phyloP scores from a whole-genome alignment of 2,113 vertebrate species.

The Dicaeum eximium region DNA sequence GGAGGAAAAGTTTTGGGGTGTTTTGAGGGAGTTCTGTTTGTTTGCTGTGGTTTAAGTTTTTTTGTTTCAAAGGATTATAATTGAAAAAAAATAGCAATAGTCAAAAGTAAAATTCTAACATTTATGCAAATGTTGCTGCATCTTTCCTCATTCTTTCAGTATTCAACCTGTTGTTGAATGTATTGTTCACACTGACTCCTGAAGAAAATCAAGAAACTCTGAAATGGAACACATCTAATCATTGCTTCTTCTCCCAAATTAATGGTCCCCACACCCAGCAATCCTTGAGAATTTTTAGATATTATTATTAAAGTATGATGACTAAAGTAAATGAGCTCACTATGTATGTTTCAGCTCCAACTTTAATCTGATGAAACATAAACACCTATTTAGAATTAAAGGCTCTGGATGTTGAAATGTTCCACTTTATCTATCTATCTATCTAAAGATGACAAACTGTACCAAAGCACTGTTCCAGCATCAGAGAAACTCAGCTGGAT shows the following conservation, averaged over 20 bases:
- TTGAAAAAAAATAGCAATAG: neutral
- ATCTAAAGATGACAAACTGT: neutral
- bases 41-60: accelerated
- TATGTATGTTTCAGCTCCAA: neutral
- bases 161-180: neutral
- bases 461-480: neutral
- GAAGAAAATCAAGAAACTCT: neutral
- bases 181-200: neutral
- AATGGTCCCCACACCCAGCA: neutral
- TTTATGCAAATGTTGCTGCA: neutral
- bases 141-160: accelerated
- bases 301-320: neutral
- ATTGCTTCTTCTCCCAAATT: neutral
- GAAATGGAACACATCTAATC: neutral
- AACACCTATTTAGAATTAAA: neutral
- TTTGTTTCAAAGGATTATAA: neutral
- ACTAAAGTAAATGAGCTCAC: neutral
- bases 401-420: neutral
- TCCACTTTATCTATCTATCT: neutral
- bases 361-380: neutral
- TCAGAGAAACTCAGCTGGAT: neutral
- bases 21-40: neutral
- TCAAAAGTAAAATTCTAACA: neutral
- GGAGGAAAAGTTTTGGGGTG: neutral
- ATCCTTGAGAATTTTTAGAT: neutral